Conservation (phyloP, 2,888 invertebrate species). For the Phengaris arion region DNA sequence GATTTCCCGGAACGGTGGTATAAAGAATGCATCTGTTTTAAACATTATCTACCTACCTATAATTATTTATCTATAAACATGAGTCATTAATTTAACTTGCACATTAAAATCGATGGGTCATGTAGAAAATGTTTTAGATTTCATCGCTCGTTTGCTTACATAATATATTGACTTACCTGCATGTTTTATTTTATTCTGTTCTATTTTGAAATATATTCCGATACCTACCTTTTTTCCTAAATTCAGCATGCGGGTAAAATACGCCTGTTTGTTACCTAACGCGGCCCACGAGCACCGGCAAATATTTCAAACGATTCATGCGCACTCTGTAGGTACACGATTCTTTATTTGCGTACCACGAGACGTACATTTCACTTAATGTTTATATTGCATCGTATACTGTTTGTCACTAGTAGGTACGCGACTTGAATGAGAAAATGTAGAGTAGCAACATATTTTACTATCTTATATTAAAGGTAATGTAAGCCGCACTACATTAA, state of each 20-base stretch:
- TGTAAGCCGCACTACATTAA: neutral
- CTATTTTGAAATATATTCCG: neutral
- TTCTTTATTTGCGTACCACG: constrained; percentile 42
- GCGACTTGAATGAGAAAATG: constrained; percentile 1
- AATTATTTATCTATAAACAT: too few relatives aligned
- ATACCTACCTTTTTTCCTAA: neutral
- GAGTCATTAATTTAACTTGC: too few relatives aligned
- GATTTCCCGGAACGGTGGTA: neutral
- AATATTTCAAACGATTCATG: constrained; percentile 43
- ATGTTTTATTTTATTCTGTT: neutral
- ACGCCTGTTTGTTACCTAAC: constrained; percentile 43
- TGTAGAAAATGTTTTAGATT: too few relatives aligned
- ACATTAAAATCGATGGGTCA: too few relatives aligned
- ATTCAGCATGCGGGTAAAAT: constrained; percentile 32
- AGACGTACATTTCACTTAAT: constrained; percentile 29
- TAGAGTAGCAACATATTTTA: neutral
- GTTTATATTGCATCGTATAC: constrained; percentile 20
- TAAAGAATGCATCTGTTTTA: neutral
- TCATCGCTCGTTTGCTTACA: too few relatives aligned
- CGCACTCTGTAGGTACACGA: constrained; percentile 38
- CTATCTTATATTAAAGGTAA: neutral
- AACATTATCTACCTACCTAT: too few relatives aligned
- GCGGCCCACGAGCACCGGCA: constrained; percentile 39
- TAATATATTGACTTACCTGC: too few relatives aligned
- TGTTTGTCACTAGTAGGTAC: constrained; percentile 19